Conservation (phyloP, 2,888 invertebrate species). For the Andrena minutula region DNA sequence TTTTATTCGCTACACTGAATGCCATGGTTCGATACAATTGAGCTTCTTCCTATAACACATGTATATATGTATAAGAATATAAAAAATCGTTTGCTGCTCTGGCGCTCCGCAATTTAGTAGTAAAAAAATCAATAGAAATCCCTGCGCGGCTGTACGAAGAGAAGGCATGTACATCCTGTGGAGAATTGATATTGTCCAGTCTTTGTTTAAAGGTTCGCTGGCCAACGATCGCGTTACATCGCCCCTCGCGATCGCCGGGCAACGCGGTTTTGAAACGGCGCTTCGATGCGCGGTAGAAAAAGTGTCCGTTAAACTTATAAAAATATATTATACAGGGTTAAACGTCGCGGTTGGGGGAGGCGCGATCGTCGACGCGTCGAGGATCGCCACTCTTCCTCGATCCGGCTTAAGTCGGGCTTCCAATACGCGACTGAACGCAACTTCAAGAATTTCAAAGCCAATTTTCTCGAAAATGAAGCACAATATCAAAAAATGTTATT, state of each 20-base stretch:
- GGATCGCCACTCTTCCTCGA: constrained; percentile 18
- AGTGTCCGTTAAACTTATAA: constrained; percentile 63
- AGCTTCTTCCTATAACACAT: constrained; percentile 57
- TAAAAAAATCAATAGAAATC: constrained; percentile 35
- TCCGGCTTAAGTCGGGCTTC: neutral
- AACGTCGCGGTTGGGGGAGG: constrained; percentile 38
- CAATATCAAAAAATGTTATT: too few species aligned
- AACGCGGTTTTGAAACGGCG: constrained; percentile 29
- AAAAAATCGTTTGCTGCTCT: constrained; percentile 59
- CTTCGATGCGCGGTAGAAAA: constrained; percentile 43
- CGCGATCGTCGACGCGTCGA: constrained; percentile 16
- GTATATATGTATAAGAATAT: constrained; percentile 64
- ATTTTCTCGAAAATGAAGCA: too few species aligned
- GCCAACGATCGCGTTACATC: constrained; percentile 41
- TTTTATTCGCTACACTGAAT: constrained; percentile 72
- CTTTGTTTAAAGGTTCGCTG: constrained; percentile 48
- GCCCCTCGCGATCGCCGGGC: neutral
- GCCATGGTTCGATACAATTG: constrained; percentile 67
- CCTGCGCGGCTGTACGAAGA: constrained; percentile 46
- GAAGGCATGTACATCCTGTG: constrained; percentile 56
- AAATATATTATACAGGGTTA: constrained; percentile 72
- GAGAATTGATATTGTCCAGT: constrained; percentile 69
- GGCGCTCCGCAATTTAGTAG: constrained; percentile 42
- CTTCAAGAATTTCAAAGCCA: too few species aligned
- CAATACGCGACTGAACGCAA: too few species aligned